A percentile compares a stretch with the other conserved stretches of the same genome.
These are phyloP conservation scores for Sebastes dallii DNA, from an alignment of 2,797 vertebrate species.

Conservation along the genomic window DNA sequence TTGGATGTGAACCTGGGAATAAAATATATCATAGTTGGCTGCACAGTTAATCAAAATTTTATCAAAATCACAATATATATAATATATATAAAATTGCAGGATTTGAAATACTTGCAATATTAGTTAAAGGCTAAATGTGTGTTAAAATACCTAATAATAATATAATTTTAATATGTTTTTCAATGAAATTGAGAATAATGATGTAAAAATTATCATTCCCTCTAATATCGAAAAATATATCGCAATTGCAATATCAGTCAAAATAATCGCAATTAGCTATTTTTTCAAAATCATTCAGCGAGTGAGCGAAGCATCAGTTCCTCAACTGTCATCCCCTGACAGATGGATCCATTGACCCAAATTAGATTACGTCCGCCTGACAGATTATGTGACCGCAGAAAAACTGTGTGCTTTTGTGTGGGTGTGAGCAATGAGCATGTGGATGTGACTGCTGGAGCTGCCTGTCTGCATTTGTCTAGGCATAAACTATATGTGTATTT, in stretches of 20 bases:
- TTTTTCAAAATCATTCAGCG: background rate
- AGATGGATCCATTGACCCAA: constrained; percentile 51
- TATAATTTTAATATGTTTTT: too few species aligned
- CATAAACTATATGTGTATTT: background rate
- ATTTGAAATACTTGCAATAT: too few species aligned
- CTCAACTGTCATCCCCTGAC: constrained; percentile 22
- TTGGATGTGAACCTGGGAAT: background rate
- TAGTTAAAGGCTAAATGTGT: too few species aligned
- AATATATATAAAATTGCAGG: too few species aligned
- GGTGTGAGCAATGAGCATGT: background rate
- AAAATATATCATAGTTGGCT: background rate
- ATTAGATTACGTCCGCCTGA: constrained; percentile 36
- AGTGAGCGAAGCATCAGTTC: background rate
- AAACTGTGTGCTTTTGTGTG: background rate
- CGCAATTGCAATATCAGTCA: too few species aligned
- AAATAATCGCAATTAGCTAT: too few species aligned
- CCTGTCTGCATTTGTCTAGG: background rate
- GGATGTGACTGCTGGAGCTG: background rate
- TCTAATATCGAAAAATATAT: too few species aligned
- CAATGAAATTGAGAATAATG: too few species aligned
- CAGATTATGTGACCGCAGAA: constrained; percentile 21
- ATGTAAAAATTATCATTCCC: too few species aligned
- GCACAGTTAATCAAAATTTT: background rate
- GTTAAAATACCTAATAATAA: too few species aligned
- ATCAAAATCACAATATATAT: too few species aligned